Percentiles rank a stretch among this genome's conserved stretches.
Conservation (phyloP, 1,140 invertebrate species). For the Aphelenchoides fujianensis region DNA sequence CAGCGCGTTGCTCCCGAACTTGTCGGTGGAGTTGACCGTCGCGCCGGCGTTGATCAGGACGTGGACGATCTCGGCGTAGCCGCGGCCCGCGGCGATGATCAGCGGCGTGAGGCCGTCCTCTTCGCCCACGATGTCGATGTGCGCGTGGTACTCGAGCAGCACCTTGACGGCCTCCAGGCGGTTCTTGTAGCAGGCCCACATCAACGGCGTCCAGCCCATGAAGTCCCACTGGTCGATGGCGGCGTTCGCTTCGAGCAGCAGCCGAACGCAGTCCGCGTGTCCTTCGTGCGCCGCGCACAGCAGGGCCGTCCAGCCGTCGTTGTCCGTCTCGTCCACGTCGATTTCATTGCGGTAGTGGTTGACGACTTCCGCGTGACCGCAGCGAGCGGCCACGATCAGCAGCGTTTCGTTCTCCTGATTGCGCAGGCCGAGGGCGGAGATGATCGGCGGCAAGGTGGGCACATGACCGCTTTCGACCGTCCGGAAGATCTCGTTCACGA, state of each 20-base stretch:
- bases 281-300: conserved; percentile 86
- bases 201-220: conserved; percentile 92
- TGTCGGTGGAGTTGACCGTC: conserved; percentile 58
- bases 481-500: conserved; percentile 13
- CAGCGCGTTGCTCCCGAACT: conserved; percentile 88
- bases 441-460: neutral
- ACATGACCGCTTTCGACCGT: conserved; percentile 16
- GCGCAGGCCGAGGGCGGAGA: conserved; percentile 11
- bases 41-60: conserved; percentile 74
- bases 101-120: conserved; percentile 85
- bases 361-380: conserved; percentile 49
- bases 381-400: conserved; percentile 52
- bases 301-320: conserved; percentile 86
- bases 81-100: conserved; percentile 87
- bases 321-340: conserved; percentile 58
- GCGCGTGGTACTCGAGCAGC: conserved; percentile 81
- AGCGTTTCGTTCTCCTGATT: conserved; percentile 56
- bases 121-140: conserved; percentile 90
- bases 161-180: conserved; percentile 74
- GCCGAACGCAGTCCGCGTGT: conserved; percentile 75
- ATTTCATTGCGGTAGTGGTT: conserved; percentile 41
- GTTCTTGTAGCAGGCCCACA: conserved; percentile 96
- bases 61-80: conserved; percentile 78
- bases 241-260: conserved; percentile 81
- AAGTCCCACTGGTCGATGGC: conserved; percentile 75